These are phyloP conservation scores for Caracal caracal DNA, from an alignment of 2,113 vertebrate genomes.

Conservation along the genomic window DNA sequence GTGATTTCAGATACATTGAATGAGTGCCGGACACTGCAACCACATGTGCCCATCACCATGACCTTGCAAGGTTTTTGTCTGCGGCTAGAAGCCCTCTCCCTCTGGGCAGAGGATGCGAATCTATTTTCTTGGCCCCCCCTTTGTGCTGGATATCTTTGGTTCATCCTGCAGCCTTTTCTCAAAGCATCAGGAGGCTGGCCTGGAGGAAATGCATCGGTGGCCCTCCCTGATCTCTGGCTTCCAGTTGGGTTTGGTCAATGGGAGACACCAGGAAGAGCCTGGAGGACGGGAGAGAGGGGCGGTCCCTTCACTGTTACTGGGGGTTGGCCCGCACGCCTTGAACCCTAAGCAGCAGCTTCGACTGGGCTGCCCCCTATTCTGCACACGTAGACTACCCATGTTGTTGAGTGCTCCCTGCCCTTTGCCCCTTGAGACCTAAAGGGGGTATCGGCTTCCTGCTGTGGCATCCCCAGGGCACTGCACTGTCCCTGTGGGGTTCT, in stretches of 20 bases:
- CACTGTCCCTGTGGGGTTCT: neutral
- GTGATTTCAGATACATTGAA: neutral
- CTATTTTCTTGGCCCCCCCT: no score
- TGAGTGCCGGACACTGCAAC: neutral
- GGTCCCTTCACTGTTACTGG: neutral
- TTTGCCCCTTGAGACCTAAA: neutral
- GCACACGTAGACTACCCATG: accelerated
- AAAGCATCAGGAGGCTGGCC: neutral
- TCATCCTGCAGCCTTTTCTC: neutral
- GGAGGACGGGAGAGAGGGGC: neutral
- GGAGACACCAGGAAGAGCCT: neutral
- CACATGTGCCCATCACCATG: neutral
- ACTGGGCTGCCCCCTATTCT: accelerated
- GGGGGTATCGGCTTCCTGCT: neutral
- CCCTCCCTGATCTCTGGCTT: neutral
- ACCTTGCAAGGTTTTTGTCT: neutral
- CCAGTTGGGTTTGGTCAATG: neutral
- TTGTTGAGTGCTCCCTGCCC: no score
- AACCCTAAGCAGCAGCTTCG: neutral
- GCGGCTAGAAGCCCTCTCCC: neutral
- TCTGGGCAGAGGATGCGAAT: neutral
- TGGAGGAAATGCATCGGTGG: neutral
- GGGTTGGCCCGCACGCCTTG: neutral
- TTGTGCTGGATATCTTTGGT: neutral
- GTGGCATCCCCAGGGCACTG: accelerated